Percentiles rank a stretch among this genome's conserved stretches.
Conservation (phyloP, 2,888 invertebrate genomes). For the Raillietiella orientalis region DNA sequence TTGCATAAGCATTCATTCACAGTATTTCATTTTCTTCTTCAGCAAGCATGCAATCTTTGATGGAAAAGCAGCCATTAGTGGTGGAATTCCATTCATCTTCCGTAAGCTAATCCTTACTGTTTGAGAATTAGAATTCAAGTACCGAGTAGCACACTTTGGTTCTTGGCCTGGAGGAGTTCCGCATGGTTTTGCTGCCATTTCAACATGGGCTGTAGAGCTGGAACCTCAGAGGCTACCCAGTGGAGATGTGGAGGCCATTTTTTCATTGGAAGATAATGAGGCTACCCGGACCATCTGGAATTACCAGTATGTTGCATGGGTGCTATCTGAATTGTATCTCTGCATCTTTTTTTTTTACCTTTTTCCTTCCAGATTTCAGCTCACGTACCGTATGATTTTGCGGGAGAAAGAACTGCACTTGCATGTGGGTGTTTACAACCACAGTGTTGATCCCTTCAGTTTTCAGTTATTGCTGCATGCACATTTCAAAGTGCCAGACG, state of each 20-base stretch:
- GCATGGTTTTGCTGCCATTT: constrained; percentile 79
- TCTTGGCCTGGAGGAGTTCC: constrained; percentile 81
- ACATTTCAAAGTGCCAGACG: constrained; percentile 83
- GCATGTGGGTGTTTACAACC: constrained; percentile 74
- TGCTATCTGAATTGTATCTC: not conserved
- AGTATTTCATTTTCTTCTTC: constrained; percentile 12
- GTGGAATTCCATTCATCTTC: constrained; percentile 20
- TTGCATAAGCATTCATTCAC: constrained; percentile 6
- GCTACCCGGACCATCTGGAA: constrained; percentile 82
- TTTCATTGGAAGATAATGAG: constrained; percentile 70
- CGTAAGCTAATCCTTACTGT: constrained; percentile 31
- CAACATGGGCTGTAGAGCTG: constrained; percentile 65
- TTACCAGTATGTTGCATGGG: constrained; percentile 30
- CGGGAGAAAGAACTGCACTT: constrained; percentile 71
- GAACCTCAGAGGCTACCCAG: constrained; percentile 56
- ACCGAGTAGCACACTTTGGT: constrained; percentile 55
- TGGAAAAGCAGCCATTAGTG: constrained; percentile 78
- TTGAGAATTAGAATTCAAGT: constrained; percentile 2
- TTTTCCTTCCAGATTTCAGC: constrained; percentile 39
- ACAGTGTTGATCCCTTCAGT: constrained; percentile 64
- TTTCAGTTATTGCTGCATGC: constrained; percentile 80
- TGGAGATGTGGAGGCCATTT: constrained; percentile 69
- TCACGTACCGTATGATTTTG: constrained; percentile 66
- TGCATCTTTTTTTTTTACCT: not conserved
- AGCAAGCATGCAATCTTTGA: constrained; percentile 86